Percentiles rank a stretch among this genome's conserved stretches.
Evolutionary conservation across 2,797 vertebrate species (phyloP).

Genomic region (Betta splendens): DNA sequence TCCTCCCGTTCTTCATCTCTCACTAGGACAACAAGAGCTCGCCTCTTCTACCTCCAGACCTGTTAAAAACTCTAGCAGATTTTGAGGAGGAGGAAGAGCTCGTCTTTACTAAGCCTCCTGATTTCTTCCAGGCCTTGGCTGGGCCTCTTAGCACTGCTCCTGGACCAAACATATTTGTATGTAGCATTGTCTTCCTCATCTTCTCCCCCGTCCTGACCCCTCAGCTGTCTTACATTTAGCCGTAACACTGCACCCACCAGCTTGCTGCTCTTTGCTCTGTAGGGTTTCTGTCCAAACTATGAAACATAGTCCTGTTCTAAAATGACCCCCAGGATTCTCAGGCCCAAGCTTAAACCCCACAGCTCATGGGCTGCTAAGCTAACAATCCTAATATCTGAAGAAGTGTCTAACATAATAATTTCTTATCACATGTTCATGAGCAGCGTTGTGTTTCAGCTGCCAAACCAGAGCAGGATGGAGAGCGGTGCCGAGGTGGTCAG

Average conservation of each 20-base stretch:
- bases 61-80: slow-evolving; percentile 99
- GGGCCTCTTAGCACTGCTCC: slow-evolving; percentile 95
- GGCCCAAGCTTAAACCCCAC: too few species aligned
- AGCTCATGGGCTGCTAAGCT: too few species aligned
- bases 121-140: slow-evolving; percentile 98
- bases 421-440: too few species aligned
- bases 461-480: slow-evolving; percentile 91
- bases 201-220: not conserved
- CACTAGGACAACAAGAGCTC: slow-evolving; percentile 96
- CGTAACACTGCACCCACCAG: slow-evolving; percentile 1
- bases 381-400: too few species aligned
- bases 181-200: slow-evolving; percentile 82
- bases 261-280: not conserved
- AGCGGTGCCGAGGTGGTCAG: slow-evolving; percentile 87
- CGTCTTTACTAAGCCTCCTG: slow-evolving; percentile 97
- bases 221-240: not conserved
- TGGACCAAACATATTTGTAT: slow-evolving; percentile 99
- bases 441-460: too few species aligned
- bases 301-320: too few species aligned
- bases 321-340: too few species aligned
- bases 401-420: too few species aligned
- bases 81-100: slow-evolving; percentile 99
- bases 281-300: not conserved
- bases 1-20: slow-evolving; percentile 52
- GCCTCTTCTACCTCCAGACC: slow-evolving; percentile 99